Evolutionary conservation across 2,797 vertebrate species (phyloP), one percentile per base, ranked within the genome.

Genomic region (Siniperca undulata): DNA sequence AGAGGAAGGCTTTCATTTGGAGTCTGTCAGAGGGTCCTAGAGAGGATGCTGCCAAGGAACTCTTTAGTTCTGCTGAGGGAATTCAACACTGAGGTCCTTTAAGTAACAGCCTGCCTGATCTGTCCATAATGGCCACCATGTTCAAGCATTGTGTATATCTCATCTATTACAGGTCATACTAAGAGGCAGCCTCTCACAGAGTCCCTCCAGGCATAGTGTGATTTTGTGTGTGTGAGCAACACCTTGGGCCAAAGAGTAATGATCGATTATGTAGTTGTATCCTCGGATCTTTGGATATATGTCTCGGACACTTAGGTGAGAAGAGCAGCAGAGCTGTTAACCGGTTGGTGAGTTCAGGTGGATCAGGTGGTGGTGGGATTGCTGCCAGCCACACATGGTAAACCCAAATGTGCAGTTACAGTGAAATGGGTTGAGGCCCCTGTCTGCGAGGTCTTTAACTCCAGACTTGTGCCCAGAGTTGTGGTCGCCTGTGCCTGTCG

Each of bases 1-100:
- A 69, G 27, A 75, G 22, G 70, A 67, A 55, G 13, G 12, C 59
- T 83, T 73, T 61, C 52, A 44, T 79, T 83, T 70, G 42, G 7
- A 64, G 55, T 68, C 34, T 68, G 70, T 53, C 10, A 34, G 59
- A 19, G 59, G 22, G 42, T 80, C 27, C 7, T 70, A 30, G 30
- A 71, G 59, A 56, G 11, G 34, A 20, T 48, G 36, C 48, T 70
- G 7, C 19, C 8, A 36, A 66, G 30, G 6, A 44, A 40, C 62
- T 46, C 24, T 22, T 27, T 27, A 65, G 58, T 65, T 53, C 56
- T 61, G 27, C 9, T 34, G n/a, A 56, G 42, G 44, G 13, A 52
- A 34, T 9, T 55, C 46, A 46, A 69, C 62, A 58, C 34, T 22
- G 7, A 22, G 17, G n/a, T 62, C 56, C 7, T 22, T 19, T 40